Conservation (phyloP, 2,113 vertebrate genomes). For the Nannospalax galili region DNA sequence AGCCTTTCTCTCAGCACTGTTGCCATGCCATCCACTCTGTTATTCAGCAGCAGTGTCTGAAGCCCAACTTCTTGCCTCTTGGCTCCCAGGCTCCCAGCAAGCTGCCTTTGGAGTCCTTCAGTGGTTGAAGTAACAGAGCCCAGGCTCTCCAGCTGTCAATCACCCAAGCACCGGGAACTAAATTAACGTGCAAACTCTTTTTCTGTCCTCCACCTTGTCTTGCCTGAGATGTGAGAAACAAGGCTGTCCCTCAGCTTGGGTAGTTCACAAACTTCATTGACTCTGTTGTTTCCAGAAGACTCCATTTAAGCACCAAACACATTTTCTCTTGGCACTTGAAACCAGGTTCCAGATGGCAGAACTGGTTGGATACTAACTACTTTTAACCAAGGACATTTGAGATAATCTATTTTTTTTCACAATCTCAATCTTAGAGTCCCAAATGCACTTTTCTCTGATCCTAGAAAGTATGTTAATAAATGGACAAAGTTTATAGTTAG, state of each 20-base stretch:
- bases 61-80: not conserved
- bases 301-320: not conserved
- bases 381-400: constrained; percentile 31
- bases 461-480: constrained; percentile 12
- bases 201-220: not conserved
- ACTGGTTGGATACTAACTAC: constrained; percentile 52
- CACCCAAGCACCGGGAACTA: not conserved
- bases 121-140: not conserved
- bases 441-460: not conserved
- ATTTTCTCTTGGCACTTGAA: constrained; percentile 45
- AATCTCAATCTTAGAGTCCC: constrained; percentile 25
- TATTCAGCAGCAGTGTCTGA: not conserved
- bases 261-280: not conserved
- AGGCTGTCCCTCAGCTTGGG: not conserved
- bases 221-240: not conserved
- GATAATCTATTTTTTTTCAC: constrained; percentile 22
- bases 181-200: not conserved
- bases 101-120: not conserved
- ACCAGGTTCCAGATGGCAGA: constrained; percentile 25
- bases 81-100: not conserved
- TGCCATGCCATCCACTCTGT: rapidly evolving
- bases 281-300: not conserved
- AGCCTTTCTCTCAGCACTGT: not conserved
- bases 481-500: not conserved
- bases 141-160: not conserved